Evolutionary conservation across 2,888 invertebrate genomes (phyloP).

Genomic region (Dryomyza anilis): DNA sequence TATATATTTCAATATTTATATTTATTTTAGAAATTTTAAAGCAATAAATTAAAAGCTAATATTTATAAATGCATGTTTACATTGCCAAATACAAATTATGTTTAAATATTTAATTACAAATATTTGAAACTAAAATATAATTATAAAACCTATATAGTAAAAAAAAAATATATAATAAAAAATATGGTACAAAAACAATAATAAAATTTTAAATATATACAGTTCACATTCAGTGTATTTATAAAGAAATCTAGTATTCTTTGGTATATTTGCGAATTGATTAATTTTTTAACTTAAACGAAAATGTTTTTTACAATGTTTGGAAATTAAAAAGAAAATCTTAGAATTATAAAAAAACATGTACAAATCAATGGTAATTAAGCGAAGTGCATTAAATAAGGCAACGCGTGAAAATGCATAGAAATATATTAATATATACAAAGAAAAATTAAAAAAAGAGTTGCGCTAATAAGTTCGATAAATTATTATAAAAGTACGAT

Average conservation of each 20-base stretch:
- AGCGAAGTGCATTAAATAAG: too few relatives aligned
- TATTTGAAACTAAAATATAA: not conserved
- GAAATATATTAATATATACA: too few relatives aligned
- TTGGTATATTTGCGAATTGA: conserved; percentile 9
- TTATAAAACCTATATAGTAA: not conserved
- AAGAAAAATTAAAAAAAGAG: too few relatives aligned
- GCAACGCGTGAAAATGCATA: too few relatives aligned
- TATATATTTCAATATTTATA: not conserved
- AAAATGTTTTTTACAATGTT: not conserved
- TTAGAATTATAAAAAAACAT: too few relatives aligned
- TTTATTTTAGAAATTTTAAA: not conserved
- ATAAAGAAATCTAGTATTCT: conserved; percentile 1
- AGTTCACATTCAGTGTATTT: too few relatives aligned
- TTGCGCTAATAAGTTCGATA: too few relatives aligned
- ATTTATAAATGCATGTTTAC: not conserved
- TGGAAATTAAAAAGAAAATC: too few relatives aligned
- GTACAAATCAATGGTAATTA: too few relatives aligned
- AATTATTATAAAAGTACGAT: too few relatives aligned
- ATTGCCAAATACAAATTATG: not conserved
- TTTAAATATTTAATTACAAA: not conserved
- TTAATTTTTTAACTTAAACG: too few relatives aligned
- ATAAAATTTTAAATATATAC: not conserved
- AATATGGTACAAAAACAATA: not conserved
- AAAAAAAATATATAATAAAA: too few relatives aligned
- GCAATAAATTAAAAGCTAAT: conserved; percentile 1